Conservation (phyloP, 2,113 vertebrate genomes). For the Pygoscelis antarcticus region DNA sequence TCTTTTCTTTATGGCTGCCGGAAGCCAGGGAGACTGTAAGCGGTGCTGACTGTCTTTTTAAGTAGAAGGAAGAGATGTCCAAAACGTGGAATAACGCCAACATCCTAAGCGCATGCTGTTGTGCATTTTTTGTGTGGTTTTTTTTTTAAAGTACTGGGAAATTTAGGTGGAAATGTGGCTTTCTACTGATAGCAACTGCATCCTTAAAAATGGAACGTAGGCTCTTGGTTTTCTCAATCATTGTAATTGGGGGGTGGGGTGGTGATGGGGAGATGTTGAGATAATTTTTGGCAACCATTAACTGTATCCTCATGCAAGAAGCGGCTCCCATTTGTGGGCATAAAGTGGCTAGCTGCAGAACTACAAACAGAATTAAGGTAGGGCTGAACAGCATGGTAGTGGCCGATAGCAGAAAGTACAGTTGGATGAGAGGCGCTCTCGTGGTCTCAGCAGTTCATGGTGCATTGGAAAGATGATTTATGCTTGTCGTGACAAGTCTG, state of each 20-base stretch:
- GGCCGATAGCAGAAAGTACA: accelerated
- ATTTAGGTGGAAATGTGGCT: too few species aligned
- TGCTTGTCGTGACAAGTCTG: background rate
- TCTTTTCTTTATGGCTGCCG: background rate
- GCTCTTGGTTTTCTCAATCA: background rate
- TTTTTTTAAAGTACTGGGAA: too few species aligned
- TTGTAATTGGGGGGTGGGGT: background rate
- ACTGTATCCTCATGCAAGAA: background rate
- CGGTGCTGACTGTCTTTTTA: background rate
- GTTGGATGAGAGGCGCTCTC: accelerated
- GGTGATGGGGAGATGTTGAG: background rate
- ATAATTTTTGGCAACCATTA: background rate
- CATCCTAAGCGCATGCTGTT: background rate
- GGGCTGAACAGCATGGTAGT: accelerated
- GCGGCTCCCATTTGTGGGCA: background rate
- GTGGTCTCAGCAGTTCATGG: background rate
- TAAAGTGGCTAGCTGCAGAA: background rate
- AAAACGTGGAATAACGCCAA: background rate
- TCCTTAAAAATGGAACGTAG: background rate
- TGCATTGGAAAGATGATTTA: background rate
- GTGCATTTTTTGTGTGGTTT: background rate
- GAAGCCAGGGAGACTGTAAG: background rate
- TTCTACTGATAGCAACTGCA: background rate
- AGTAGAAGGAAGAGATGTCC: background rate
- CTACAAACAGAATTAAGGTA: background rate